Evolutionary conservation across 2,797 vertebrate species (phyloP), one percentile per base, ranked within the genome.

Genomic region (Chelidonichthys spinosus): DNA sequence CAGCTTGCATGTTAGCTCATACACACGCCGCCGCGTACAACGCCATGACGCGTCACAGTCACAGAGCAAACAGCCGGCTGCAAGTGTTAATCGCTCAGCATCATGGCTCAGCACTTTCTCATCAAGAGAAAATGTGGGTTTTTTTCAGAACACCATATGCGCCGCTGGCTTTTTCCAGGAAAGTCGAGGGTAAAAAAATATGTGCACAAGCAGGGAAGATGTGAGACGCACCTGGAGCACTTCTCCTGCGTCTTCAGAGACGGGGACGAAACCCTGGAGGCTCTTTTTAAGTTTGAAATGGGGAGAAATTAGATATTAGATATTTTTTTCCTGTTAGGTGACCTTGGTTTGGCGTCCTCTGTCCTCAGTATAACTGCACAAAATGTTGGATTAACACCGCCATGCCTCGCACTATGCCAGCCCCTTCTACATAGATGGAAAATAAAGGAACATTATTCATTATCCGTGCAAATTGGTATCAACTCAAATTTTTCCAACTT

Each of bases 101-200:
- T 58, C 56, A 46, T 36, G 50, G 33, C 36, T 46, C 46, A 10
- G 63, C 47, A 13, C 17, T 73, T 56, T 76, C 43, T 74, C 63
- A 65, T 68, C 50, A 58, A 42, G 54, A 8, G 69, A 69, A 66
- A 63, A 54, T 69, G 69, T 17, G 6, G 35, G 49, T 72, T 74
- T 15, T 15, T 76, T 66, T 69, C 18, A 70, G 36, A 17, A 50
- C 39, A 72, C 37, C n/a, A 4, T 64, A 69, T n/a, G 64, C 42
- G 47, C 80, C 18, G 17, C 9, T 39, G 36, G 66, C 46, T 59
- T 44, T 25, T 76, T 82, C 37, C 62, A 60, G 77, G 66, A 74
- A 77, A 67, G 69, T 63, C 33, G 8, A 65, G 60, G 49, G 54
- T 37, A 63, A 37, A 67, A 81, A 81, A 70, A 81, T 89, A 76